phyloP scores from a whole-genome alignment of 2,797 vertebrate genomes.

The Anniella stebbinsi region DNA sequence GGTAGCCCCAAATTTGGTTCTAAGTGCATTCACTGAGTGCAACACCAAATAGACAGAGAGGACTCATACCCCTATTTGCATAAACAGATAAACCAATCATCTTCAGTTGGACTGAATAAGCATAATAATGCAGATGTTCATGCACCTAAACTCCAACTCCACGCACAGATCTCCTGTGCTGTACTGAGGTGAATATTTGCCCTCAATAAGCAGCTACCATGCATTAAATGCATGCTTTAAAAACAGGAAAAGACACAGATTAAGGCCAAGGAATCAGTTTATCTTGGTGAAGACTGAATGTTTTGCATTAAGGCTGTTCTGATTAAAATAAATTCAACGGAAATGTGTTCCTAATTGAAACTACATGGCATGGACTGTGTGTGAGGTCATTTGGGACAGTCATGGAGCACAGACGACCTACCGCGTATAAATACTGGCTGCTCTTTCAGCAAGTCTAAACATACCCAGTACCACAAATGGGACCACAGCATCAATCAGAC shows the following conservation, averaged over 20 bases:
- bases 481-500: constrained; percentile 7
- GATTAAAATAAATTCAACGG: not conserved
- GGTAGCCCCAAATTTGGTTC: too few species aligned
- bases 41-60: not conserved
- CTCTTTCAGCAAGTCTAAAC: not conserved
- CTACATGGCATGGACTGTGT: not conserved
- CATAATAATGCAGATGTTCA: not conserved
- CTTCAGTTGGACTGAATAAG: not conserved
- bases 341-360: not conserved
- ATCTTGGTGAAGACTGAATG: not conserved
- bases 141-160: not conserved
- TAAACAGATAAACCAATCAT: not conserved
- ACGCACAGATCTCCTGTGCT: not conserved
- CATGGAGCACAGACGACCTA: not conserved
- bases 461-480: constrained; percentile 1
- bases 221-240: not conserved
- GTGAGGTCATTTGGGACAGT: not conserved
- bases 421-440: not conserved
- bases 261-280: not conserved
- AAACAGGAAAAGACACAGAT: not conserved
- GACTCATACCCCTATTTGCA: too few species aligned
- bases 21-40: not conserved
- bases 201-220: not conserved
- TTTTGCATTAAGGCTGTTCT: not conserved
- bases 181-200: not conserved